Conservation (phyloP, 2,888 invertebrate genomes). For the Operophtera brumata region DNA sequence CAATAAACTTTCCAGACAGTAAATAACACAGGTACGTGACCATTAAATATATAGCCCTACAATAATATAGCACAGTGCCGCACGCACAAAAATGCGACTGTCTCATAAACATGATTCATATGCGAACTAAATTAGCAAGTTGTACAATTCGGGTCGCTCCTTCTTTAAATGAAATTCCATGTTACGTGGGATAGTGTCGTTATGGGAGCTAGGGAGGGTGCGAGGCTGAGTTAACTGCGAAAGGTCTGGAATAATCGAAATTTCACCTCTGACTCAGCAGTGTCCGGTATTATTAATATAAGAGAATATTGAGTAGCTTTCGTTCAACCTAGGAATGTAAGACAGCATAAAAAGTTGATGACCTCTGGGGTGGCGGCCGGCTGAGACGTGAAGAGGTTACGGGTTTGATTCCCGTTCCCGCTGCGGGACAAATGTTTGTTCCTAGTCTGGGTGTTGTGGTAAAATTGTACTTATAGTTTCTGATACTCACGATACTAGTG, state of each 20-base stretch:
- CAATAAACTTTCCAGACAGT: constrained; percentile 14
- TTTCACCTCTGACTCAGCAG: not conserved
- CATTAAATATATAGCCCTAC: constrained; percentile 53
- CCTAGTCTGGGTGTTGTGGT: too few relatives aligned
- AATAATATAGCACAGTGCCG: constrained; percentile 39
- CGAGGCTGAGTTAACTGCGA: not conserved
- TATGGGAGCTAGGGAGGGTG: not conserved
- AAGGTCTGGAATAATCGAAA: not conserved
- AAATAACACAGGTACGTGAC: constrained; percentile 27
- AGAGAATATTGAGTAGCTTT: not conserved
- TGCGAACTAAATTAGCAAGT: constrained; percentile 66
- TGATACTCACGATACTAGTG: too few relatives aligned
- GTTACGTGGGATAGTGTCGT: constrained; percentile 60
- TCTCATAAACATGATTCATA: constrained; percentile 70
- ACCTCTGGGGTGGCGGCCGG: too few relatives aligned
- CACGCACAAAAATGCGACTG: constrained; percentile 64
- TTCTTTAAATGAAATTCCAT: constrained; percentile 77
- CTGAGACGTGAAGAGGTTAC: too few relatives aligned
- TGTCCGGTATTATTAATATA: not conserved
- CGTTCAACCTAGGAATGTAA: not conserved
- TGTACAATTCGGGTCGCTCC: constrained; percentile 49
- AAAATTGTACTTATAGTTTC: too few relatives aligned
- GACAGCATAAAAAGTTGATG: too few relatives aligned
- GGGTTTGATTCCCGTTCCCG: too few relatives aligned
- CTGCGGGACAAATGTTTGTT: too few relatives aligned